Conservation (phyloP, 1,140 invertebrate species). For the Orchestia grillus region DNA sequence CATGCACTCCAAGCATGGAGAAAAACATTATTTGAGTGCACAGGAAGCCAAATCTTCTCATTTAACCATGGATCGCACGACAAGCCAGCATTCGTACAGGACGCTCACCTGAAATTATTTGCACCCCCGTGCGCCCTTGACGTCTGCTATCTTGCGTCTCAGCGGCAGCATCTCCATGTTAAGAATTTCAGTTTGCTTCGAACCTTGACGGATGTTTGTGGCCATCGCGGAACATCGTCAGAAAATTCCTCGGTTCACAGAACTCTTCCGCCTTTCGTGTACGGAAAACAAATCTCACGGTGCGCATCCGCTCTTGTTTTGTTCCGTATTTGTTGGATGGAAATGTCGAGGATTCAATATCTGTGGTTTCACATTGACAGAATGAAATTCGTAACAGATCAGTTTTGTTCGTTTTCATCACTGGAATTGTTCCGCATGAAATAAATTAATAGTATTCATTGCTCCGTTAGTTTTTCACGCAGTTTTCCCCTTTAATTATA, state of each 20-base stretch:
- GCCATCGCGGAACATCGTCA: background rate
- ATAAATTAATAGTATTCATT: background rate
- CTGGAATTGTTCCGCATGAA: background rate
- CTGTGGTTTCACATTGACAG: background rate
- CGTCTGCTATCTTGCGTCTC: background rate
- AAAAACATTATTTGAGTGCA: no score
- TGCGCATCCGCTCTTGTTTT: background rate
- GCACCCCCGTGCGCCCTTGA: background rate
- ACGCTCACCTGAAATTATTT: background rate
- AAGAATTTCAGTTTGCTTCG: background rate
- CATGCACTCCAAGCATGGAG: no score
- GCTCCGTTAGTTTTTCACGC: background rate
- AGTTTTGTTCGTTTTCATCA: background rate
- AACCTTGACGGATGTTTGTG: background rate
- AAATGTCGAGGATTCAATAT: background rate
- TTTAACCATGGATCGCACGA: background rate
- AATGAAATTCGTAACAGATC: background rate
- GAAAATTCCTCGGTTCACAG: background rate
- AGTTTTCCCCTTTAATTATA: background rate
- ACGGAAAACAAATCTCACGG: background rate
- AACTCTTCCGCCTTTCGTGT: background rate
- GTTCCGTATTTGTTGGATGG: background rate
- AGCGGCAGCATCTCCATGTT: background rate
- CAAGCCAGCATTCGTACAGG: background rate
- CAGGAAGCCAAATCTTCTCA: no score